These are phyloP conservation scores for Netelia melanura DNA, from an alignment of 2,888 invertebrate genomes.

Conservation along the genomic window DNA sequence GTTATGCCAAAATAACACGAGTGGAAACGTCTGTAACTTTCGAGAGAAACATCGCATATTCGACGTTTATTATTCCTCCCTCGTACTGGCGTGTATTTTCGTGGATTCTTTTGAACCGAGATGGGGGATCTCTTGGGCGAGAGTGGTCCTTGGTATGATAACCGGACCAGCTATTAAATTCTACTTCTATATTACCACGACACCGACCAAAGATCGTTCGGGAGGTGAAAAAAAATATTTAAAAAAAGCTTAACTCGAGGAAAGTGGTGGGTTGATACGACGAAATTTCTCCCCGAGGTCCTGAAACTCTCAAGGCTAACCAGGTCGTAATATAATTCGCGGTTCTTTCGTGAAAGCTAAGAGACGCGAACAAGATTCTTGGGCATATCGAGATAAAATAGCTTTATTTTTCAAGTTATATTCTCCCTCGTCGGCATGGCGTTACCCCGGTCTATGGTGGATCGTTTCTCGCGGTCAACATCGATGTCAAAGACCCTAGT, in stretches of 20 bases:
- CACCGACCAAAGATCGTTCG: constrained; percentile 35
- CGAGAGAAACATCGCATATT: constrained; percentile 11
- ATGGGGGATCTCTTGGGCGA: background rate
- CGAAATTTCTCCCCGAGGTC: background rate
- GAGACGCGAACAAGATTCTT: background rate
- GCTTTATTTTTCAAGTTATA: constrained; percentile 18
- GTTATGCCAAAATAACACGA: constrained; percentile 38
- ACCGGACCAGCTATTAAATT: constrained; percentile 51
- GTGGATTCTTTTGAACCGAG: background rate
- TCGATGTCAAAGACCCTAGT: constrained; percentile 69
- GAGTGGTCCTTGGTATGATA: constrained; percentile 13
- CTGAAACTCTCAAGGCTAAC: constrained; percentile 40
- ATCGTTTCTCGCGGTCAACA: constrained; percentile 35
- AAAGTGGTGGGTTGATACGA: constrained; percentile 17
- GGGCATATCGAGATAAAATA: constrained; percentile 6
- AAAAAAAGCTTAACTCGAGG: background rate
- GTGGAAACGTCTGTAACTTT: constrained; percentile 7
- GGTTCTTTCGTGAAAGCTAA: background rate
- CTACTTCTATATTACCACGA: constrained; percentile 43
- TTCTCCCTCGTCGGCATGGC: constrained; percentile 6
- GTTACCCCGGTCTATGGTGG: constrained; percentile 34
- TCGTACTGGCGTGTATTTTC: constrained; percentile 8
- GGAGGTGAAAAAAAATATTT: constrained; percentile 4
- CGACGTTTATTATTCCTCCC: background rate
- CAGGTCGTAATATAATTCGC: constrained; percentile 24